Percentiles rank a stretch among this genome's conserved stretches.
Conservation (phyloP, 2,888 invertebrate genomes). For the Desoria tigrina region DNA sequence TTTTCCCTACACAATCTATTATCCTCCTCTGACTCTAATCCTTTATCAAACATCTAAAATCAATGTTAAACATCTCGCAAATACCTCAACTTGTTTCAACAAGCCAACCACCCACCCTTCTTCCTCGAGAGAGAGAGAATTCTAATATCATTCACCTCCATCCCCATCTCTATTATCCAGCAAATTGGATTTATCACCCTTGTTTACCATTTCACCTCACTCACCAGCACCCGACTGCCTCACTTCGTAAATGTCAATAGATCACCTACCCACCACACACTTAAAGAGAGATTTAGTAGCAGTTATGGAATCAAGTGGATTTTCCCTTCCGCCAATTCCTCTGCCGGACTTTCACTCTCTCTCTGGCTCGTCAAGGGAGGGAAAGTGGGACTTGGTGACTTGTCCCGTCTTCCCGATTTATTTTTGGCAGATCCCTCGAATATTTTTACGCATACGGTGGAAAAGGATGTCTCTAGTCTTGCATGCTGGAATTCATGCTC, state of each 20-base stretch:
- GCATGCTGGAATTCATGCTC: slow-evolving; percentile 18
- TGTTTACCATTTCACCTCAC: neutral
- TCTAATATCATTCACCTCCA: too few relatives aligned
- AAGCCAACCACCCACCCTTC: neutral
- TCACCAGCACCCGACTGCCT: neutral
- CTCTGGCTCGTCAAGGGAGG: neutral
- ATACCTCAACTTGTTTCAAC: slow-evolving; percentile 11
- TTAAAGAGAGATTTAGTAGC: neutral
- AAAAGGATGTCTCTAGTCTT: slow-evolving; percentile 12
- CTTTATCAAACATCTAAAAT: slow-evolving; percentile 3
- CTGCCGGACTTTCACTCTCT: neutral
- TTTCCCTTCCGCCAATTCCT: neutral
- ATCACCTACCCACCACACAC: neutral
- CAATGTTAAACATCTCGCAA: slow-evolving; percentile 8
- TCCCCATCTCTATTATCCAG: neutral
- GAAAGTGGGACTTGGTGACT: too few relatives aligned
- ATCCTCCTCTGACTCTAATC: neutral
- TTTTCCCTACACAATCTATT: neutral
- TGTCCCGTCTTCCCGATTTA: too few relatives aligned
- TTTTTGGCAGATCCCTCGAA: too few relatives aligned
- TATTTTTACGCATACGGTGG: neutral
- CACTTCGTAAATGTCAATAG: neutral
- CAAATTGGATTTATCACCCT: slow-evolving; percentile 3
- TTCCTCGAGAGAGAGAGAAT: too few relatives aligned
- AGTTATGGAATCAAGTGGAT: neutral